Percentiles rank a stretch among this genome's conserved stretches.
Conservation (phyloP, 2,888 invertebrate species). For the Sphaeridia pumilis region DNA sequence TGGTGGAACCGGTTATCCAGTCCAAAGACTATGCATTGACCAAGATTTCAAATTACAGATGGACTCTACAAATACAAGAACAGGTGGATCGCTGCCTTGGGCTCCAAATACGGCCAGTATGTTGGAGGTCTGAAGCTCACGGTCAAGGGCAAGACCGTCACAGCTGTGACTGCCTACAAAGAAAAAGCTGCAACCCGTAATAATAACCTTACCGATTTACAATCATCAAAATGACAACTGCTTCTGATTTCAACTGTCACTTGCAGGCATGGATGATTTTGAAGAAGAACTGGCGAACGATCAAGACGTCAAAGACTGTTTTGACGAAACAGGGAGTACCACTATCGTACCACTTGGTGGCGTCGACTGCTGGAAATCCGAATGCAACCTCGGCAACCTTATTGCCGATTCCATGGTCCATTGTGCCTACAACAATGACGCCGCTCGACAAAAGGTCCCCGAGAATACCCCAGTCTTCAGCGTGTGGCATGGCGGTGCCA, state of each 20-base stretch:
- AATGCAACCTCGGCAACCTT: slow-evolving; percentile 33
- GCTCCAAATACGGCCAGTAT: slow-evolving; percentile 20
- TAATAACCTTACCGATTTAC: too few relatives aligned
- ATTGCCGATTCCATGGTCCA: slow-evolving; percentile 32
- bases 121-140: slow-evolving; percentile 23
- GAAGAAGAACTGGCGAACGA: too few relatives aligned
- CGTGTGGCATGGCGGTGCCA: slow-evolving; percentile 31
- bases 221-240: too few relatives aligned
- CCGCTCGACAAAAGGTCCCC: neutral
- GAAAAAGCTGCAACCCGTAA: too few relatives aligned
- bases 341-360: slow-evolving; percentile 13
- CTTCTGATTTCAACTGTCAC: too few relatives aligned
- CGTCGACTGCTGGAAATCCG: slow-evolving; percentile 19
- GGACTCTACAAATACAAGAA: neutral
- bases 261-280: too few relatives aligned
- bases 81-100: slow-evolving; percentile 24
- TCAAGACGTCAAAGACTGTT: too few relatives aligned
- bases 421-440: too few relatives aligned
- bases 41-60: neutral
- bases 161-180: too few relatives aligned
- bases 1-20: too few relatives aligned
- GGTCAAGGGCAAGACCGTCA: neutral
- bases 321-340: too few relatives aligned
- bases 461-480: slow-evolving; percentile 9
- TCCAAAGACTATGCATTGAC: too few relatives aligned